Evolutionary conservation across 2,888 invertebrate genomes (phyloP).

Genomic region (Lordiphosa andalusiaca): DNA sequence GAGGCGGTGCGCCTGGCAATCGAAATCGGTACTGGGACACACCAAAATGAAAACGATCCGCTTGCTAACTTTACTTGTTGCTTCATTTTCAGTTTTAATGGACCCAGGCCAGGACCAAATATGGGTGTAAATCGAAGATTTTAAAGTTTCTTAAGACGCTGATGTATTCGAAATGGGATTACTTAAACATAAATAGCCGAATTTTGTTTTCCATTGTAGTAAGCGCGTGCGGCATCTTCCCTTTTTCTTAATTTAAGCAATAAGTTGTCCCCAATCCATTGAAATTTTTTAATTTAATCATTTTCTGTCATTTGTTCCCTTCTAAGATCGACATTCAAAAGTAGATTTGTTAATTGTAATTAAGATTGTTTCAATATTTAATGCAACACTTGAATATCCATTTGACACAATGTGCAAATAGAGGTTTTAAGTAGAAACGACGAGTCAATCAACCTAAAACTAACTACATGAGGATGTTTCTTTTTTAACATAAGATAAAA

Average conservation of each 20-base stretch:
- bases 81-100: conserved; percentile 74
- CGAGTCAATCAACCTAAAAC: conserved; percentile 31
- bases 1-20: conserved; percentile 46
- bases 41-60: not conserved
- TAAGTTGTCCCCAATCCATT: conserved; percentile 2
- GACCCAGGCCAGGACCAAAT: conserved; percentile 63
- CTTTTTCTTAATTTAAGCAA: conserved; percentile 33
- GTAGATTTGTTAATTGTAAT: conserved; percentile 62
- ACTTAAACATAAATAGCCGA: conserved; percentile 46
- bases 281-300: conserved; percentile 12
- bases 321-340: conserved; percentile 48
- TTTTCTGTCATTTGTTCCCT: conserved; percentile 18
- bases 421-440: conserved; percentile 37
- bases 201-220: conserved; percentile 55
- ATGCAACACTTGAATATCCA: conserved; percentile 37
- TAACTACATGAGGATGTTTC: too few relatives aligned
- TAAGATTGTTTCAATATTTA: conserved; percentile 51
- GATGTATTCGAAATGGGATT: conserved; percentile 23
- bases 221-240: conserved; percentile 15
- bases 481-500: too few relatives aligned
- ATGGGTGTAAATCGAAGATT: conserved; percentile 77
- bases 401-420: conserved; percentile 48
- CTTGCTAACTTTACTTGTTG: not conserved
- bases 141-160: conserved; percentile 47
- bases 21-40: conserved; percentile 62